A percentile compares a stretch with the other conserved stretches of the same genome.
These are phyloP conservation scores for Eilema sororculum DNA, from an alignment of 2,888 invertebrate genomes.

Conservation along the genomic window DNA sequence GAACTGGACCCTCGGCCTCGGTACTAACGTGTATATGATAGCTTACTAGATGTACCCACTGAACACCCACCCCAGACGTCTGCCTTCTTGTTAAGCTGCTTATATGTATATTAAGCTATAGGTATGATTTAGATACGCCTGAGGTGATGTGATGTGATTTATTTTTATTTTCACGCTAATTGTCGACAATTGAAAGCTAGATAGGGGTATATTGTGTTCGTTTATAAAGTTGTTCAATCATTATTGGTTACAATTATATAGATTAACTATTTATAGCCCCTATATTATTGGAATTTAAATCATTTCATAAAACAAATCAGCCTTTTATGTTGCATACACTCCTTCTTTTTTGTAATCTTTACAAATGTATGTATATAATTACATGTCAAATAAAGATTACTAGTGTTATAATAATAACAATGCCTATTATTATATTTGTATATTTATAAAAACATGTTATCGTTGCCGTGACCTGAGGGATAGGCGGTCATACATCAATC, in stretches of 20 bases:
- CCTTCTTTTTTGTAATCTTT: slow-evolving; percentile 23
- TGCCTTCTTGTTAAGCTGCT: slow-evolving; percentile 31
- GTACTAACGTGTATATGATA: slow-evolving; percentile 43
- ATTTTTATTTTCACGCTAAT: slow-evolving; percentile 31
- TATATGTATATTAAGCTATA: slow-evolving; percentile 17
- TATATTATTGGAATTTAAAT: slow-evolving; percentile 11
- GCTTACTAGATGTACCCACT: slow-evolving; percentile 15
- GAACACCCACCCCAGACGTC: slow-evolving; percentile 27
- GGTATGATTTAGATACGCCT: slow-evolving; percentile 1
- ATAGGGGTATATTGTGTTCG: slow-evolving; percentile 50
- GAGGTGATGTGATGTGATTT: slow-evolving; percentile 27
- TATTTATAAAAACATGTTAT: slow-evolving; percentile 63
- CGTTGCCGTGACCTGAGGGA: slow-evolving; percentile 62
- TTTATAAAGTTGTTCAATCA: slow-evolving; percentile 35
- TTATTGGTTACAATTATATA: slow-evolving; percentile 22
- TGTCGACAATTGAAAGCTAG: slow-evolving; percentile 38
- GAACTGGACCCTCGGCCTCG: slow-evolving; percentile 33
- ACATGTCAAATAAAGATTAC: slow-evolving; percentile 30
- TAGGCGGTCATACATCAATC: slow-evolving; percentile 64
- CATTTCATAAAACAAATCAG: slow-evolving; percentile 9
- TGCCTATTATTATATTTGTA: slow-evolving; percentile 41
- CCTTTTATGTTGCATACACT: neutral
- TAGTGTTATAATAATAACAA: slow-evolving; percentile 35
- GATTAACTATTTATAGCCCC: slow-evolving; percentile 14
- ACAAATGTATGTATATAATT: slow-evolving; percentile 1